These are phyloP conservation scores for Baccha elongata DNA, from an alignment of 2,888 invertebrate species.

Conservation along the genomic window DNA sequence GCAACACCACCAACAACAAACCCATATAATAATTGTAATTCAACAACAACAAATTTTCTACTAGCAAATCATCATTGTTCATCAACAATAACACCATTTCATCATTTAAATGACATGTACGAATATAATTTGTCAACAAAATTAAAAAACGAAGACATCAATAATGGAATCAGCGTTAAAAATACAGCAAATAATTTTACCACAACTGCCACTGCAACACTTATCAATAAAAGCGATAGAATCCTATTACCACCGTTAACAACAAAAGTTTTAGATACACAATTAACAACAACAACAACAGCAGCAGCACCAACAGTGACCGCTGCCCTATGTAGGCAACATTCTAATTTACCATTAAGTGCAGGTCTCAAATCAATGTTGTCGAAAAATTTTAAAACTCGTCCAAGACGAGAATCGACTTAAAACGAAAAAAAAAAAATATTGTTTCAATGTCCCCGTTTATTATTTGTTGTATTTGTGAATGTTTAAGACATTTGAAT, in stretches of 20 bases:
- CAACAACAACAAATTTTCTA: slow-evolving; percentile 66
- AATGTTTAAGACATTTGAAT: slow-evolving; percentile 62
- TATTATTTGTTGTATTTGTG: slow-evolving; percentile 35
- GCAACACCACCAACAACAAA: slow-evolving; percentile 48
- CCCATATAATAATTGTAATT: slow-evolving; percentile 29
- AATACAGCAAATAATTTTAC: slow-evolving; percentile 53
- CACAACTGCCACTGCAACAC: slow-evolving; percentile 60
- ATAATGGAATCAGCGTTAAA: slow-evolving; percentile 29
- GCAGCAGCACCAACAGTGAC: slow-evolving; percentile 44
- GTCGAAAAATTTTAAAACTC: slow-evolving; percentile 74
- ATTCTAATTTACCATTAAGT: slow-evolving; percentile 74
- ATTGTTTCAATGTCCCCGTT: background rate
- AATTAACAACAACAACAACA: slow-evolving; percentile 39
- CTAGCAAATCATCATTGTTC: slow-evolving; percentile 56
- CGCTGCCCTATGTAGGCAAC: slow-evolving; percentile 62
- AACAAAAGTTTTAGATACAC: slow-evolving; percentile 24
- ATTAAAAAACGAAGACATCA: slow-evolving; percentile 43
- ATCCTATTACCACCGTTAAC: slow-evolving; percentile 35
- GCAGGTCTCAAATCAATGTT: slow-evolving; percentile 74
- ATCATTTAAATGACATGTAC: slow-evolving; percentile 54
- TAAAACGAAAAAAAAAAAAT: slow-evolving; percentile 38
- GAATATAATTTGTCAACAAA: slow-evolving; percentile 46
- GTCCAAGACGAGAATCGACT: slow-evolving; percentile 75
- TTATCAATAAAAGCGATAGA: slow-evolving; percentile 45
- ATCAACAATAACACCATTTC: slow-evolving; percentile 20